phyloP scores from a whole-genome alignment of 1,140 invertebrate genomes.

The Euschistus heros region DNA sequence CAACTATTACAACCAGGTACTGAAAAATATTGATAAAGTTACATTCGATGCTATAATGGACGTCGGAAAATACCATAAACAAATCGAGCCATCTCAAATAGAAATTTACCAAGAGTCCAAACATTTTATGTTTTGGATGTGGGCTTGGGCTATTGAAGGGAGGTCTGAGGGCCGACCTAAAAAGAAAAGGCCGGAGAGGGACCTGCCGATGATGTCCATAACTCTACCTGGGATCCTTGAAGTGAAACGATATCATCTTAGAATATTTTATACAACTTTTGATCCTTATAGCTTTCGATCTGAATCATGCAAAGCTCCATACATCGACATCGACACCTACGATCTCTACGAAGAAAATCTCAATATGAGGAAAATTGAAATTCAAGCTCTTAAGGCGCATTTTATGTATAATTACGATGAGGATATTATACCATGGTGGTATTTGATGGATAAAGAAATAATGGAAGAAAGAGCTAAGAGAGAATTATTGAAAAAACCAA shows the following conservation, averaged over 20 bases:
- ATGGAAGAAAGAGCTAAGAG: too few relatives aligned
- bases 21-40: background rate
- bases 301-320: too few relatives aligned
- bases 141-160: background rate
- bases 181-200: background rate
- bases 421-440: too few relatives aligned
- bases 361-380: too few relatives aligned
- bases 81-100: background rate
- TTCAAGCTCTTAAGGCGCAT: too few relatives aligned
- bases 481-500: too few relatives aligned
- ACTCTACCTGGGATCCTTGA: background rate
- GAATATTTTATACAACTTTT: background rate
- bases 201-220: background rate
- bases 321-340: too few relatives aligned
- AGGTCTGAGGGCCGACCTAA: background rate
- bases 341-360: too few relatives aligned
- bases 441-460: too few relatives aligned
- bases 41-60: conserved; percentile 6
- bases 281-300: background rate
- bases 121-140: background rate
- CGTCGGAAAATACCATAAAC: background rate
- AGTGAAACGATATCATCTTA: background rate
- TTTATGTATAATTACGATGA: too few relatives aligned
- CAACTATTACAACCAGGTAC: background rate
- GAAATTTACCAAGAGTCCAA: background rate